A percentile compares a stretch with the other conserved stretches of the same genome.
Conservation (phyloP, 2,888 invertebrate species). For the Lysandra bellargus region DNA sequence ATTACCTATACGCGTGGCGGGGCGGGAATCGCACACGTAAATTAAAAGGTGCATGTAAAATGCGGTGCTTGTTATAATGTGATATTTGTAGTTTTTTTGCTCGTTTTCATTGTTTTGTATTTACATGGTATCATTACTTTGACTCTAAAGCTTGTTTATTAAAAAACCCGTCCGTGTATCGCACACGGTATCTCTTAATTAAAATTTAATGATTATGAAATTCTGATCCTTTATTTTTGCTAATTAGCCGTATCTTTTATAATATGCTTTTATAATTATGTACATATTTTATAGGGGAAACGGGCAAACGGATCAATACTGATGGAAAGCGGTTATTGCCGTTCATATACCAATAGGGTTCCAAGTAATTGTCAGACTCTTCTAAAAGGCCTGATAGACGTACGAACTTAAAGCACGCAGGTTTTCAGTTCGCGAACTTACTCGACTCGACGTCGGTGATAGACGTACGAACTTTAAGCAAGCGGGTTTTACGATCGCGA, state of each 20-base stretch:
- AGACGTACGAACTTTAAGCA: no score
- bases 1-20: no score
- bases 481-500: no score
- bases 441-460: no score
- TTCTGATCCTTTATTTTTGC: background rate
- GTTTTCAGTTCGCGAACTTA: no score
- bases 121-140: constrained; percentile 2
- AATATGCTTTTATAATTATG: background rate
- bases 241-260: background rate
- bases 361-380: no score
- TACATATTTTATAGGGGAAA: background rate
- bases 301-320: background rate
- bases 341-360: no score
- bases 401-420: no score
- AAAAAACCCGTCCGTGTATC: background rate
- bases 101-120: constrained; percentile 5
- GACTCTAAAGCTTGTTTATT: constrained; percentile 16
- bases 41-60: no score
- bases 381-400: no score
- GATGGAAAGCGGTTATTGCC: background rate
- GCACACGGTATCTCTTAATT: constrained; percentile 2
- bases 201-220: constrained; percentile 18
- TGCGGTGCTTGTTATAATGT: no score
- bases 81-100: background rate
- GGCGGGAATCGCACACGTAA: no score